phyloP scores from a whole-genome alignment of 2,888 invertebrate genomes.

The Microctonus hyperodae region DNA sequence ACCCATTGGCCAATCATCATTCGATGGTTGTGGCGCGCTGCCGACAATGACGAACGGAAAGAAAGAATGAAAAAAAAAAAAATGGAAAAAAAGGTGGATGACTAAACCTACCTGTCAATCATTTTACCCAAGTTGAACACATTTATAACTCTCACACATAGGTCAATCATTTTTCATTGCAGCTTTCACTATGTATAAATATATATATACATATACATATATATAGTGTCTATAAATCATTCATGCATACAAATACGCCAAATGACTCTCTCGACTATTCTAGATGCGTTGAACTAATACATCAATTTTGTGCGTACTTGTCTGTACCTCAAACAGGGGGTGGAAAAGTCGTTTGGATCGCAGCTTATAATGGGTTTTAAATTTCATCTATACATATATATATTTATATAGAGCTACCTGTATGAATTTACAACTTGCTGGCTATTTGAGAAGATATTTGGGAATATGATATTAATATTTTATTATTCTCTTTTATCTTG shows the following conservation, averaged over 20 bases:
- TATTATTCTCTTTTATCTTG: background rate
- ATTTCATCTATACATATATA: constrained; percentile 49
- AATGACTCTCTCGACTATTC: background rate
- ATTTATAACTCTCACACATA: constrained; percentile 17
- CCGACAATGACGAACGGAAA: constrained; percentile 37
- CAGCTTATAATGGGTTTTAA: constrained; percentile 58
- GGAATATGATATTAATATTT: constrained; percentile 57
- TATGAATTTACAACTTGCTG: background rate
- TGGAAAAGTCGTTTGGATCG: constrained; percentile 53
- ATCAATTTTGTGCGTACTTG: background rate
- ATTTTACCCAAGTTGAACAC: constrained; percentile 17
- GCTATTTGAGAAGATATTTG: constrained; percentile 59
- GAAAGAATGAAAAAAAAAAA: constrained; percentile 29
- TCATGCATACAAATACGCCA: background rate
- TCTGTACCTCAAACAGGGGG: constrained; percentile 39
- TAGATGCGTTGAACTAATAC: background rate
- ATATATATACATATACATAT: background rate
- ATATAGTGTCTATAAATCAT: background rate
- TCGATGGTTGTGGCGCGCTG: constrained; percentile 24
- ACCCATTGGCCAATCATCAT: constrained; percentile 55
- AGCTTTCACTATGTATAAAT: background rate
- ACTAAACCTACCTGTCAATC: constrained; percentile 62
- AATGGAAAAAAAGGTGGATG: constrained; percentile 46
- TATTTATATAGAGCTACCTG: background rate
- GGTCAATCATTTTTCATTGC: constrained; percentile 32